Evolutionary conservation across 2,113 vertebrate genomes (phyloP).

Genomic region (Chionomys nivalis): DNA sequence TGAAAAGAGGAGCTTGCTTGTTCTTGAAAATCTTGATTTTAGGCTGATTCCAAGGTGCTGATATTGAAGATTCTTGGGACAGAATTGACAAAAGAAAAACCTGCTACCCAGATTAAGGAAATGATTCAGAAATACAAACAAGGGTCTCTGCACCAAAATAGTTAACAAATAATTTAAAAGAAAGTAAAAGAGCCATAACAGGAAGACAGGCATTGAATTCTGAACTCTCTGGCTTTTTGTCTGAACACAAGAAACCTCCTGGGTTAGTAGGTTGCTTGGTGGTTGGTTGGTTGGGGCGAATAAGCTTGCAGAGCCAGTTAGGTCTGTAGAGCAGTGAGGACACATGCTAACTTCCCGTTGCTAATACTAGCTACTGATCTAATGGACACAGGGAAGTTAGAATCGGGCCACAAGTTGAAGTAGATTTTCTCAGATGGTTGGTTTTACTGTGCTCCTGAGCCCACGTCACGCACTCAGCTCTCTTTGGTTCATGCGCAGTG

Average conservation of each 20-base stretch:
- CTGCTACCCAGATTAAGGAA: not conserved
- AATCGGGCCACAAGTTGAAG: not conserved
- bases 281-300: not conserved
- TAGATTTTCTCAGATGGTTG: not conserved
- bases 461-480: not conserved
- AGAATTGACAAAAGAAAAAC: not conserved
- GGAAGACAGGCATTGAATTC: not conserved
- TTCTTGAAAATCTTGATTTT: constrained; percentile 42
- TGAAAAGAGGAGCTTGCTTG: not conserved
- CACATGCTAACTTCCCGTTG: not conserved
- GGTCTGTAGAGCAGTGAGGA: not conserved
- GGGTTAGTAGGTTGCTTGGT: not conserved
- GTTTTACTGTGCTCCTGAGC: not conserved
- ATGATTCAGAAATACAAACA: not conserved
- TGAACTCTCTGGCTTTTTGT: not conserved
- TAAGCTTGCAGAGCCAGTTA: not conserved
- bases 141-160: not conserved
- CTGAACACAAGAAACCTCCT: not conserved
- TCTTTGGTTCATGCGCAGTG: not conserved
- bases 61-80: not conserved
- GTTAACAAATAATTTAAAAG: not conserved
- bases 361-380: not conserved
- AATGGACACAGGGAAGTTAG: not conserved
- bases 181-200: not conserved
- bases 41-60: not conserved